Conservation (phyloP, 2,888 invertebrate genomes). For the Drosophila antonietae region DNA sequence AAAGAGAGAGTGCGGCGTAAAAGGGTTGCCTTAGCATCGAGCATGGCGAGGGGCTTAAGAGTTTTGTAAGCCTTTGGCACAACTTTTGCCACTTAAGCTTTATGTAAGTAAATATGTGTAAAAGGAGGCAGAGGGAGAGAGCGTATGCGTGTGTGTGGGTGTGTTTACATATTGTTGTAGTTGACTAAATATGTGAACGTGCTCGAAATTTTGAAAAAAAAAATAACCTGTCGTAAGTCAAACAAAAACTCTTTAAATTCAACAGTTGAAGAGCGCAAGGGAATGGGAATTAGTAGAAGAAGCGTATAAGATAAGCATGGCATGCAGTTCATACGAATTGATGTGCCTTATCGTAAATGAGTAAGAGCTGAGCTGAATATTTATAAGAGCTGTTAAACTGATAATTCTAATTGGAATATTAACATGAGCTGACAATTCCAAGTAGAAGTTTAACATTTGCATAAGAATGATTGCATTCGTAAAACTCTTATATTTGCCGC, state of each 20-base stretch:
- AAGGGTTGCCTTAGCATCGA: slow-evolving; percentile 48
- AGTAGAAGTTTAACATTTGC: not conserved
- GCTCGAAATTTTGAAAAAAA: slow-evolving; percentile 52
- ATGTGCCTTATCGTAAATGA: not conserved
- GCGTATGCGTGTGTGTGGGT: slow-evolving; percentile 15
- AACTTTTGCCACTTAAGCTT: slow-evolving; percentile 79
- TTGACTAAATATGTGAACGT: slow-evolving; percentile 47
- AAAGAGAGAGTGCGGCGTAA: not conserved
- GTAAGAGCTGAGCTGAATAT: not conserved
- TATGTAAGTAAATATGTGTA: slow-evolving; percentile 58
- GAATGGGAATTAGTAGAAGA: not conserved
- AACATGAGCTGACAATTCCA: not conserved
- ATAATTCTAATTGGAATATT: not conserved
- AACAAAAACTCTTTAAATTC: slow-evolving; percentile 26
- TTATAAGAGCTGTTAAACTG: not conserved
- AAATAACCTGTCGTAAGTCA: slow-evolving; percentile 21
- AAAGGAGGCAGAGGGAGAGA: slow-evolving; percentile 1
- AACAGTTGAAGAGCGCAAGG: not conserved
- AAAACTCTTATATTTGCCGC: not conserved
- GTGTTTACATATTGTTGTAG: slow-evolving; percentile 38
- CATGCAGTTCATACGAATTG: not conserved
- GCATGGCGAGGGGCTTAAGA: slow-evolving; percentile 31
- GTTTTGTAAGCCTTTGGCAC: slow-evolving; percentile 75
- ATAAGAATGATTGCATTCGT: too few relatives aligned
- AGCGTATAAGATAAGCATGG: not conserved